These are phyloP conservation scores for Lemur catta DNA, from an alignment of 2,797 vertebrate species.

Conservation along the genomic window DNA sequence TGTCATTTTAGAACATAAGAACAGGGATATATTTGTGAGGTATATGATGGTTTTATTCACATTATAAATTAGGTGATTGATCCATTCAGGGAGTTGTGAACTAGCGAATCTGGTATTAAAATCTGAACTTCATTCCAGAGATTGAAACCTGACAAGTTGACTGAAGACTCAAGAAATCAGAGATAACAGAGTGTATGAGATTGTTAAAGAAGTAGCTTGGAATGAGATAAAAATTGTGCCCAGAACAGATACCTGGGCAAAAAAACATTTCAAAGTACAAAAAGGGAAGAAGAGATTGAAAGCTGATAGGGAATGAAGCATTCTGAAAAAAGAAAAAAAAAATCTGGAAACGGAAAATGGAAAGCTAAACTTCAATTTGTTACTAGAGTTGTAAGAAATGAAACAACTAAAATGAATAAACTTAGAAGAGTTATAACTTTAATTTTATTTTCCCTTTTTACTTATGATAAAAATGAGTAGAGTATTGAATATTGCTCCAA, in stretches of 20 bases:
- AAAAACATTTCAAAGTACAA: not conserved
- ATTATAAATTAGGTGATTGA: not conserved
- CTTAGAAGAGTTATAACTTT: not conserved
- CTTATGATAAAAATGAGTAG: not conserved
- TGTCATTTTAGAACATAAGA: not conserved
- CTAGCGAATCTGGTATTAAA: not conserved
- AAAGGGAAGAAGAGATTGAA: not conserved
- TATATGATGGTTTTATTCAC: not conserved
- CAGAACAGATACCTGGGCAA: not conserved
- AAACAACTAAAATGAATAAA: not conserved
- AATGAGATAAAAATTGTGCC: not conserved
- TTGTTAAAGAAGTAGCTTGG: not conserved
- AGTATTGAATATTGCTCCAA: not conserved
- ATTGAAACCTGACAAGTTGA: not conserved
- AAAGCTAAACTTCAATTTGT: not conserved
- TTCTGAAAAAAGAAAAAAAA: not conserved
- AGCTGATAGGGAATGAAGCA: not conserved
- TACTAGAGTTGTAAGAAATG: not conserved
- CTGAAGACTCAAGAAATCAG: not conserved
- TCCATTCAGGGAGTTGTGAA: not conserved
- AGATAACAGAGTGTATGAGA: not conserved
- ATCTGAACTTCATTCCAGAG: not conserved
- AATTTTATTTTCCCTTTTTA: not conserved
- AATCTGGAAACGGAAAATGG: not conserved
- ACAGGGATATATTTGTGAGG: not conserved